Evolutionary conservation across 2,113 vertebrate species (phyloP), one percentile per base, ranked within the genome.

Genomic region (Colius striatus): DNA sequence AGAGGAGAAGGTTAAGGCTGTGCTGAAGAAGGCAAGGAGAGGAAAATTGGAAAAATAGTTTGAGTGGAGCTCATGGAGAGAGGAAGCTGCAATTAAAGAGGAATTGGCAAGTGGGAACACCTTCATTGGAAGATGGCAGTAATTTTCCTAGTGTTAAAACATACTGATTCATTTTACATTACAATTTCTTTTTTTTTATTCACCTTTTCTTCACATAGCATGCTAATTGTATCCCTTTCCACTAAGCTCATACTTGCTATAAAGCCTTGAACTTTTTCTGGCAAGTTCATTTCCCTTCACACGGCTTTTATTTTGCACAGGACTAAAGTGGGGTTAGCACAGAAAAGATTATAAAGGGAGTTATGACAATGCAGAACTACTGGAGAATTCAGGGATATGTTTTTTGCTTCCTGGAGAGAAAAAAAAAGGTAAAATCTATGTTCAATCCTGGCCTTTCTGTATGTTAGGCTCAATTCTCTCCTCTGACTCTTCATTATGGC

Each of bases 131-230:
- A 90, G 53, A 63, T 50, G 51, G 60, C 30, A 87, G 3, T 65
- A 67, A 54, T 74, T 86, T 91, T 94, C 45, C 65, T 92, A 16
- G n/a, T 89, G 47, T 83, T 92, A 55, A 92, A 90, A 80, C 53
- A 36, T 55, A 34, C 22, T 65, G 67, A 75, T 88, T 23, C 38
- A 48, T 89, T 94, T 87, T 32, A 77, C 41, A 11, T 60, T 26
- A 34, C 58, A 5, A 23, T 71, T 78, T 36, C 50, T 88, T 71
- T 50, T 87, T 34, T 89, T 87, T 70, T 5, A 30, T 91, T 80
- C 74, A 92, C 41, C 38, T 89, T 89, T 80, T 84, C 51, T 94
- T 91, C 41, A n/a, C 11, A 10, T 61, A 41, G 4, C 36, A 30
- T 84, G 19, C 25, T 70, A 51, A 70, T 77, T 73, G 17, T 48